phyloP scores from a whole-genome alignment of 2,113 vertebrate species.

The Melanotaenia duboulayi region DNA sequence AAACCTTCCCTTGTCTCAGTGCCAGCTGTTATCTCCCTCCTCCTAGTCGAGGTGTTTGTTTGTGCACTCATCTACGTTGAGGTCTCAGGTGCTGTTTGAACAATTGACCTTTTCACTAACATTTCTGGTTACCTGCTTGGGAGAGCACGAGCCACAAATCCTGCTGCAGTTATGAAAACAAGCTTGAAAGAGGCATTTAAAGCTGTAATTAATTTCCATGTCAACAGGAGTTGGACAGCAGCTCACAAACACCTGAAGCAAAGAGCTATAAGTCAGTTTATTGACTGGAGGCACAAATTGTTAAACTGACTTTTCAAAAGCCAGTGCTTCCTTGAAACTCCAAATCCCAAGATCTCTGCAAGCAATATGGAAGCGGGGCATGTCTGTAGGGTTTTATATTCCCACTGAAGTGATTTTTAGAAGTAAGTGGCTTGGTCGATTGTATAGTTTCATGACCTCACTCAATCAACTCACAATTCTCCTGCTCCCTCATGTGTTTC shows the following conservation, averaged over 20 bases:
- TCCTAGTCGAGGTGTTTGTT: constrained; percentile 1
- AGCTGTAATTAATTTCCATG: constrained; percentile 19
- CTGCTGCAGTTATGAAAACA: not conserved
- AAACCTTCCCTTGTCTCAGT: not conserved
- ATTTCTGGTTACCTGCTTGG: constrained; percentile 39
- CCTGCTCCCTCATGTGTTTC: constrained; percentile 12
- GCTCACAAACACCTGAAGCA: constrained; percentile 2
- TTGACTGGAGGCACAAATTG: constrained; percentile 40
- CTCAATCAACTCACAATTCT: constrained; percentile 48
- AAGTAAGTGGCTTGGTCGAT: constrained; percentile 63
- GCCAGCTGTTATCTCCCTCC: constrained; percentile 7
- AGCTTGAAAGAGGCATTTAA: not conserved
- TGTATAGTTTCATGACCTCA: constrained; percentile 56
- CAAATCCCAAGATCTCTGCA: constrained; percentile 56
- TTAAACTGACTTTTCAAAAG: constrained; percentile 65
- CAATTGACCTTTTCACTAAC: constrained; percentile 22
- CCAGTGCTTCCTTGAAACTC: constrained; percentile 44
- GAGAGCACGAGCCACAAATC: constrained; percentile 14
- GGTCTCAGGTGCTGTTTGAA: constrained; percentile 42
- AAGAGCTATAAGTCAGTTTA: constrained; percentile 32
- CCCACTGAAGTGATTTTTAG: constrained; percentile 50
- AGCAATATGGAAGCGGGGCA: constrained; percentile 33
- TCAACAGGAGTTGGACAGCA: not conserved
- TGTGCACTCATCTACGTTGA: constrained; percentile 9
- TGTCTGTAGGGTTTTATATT: constrained; percentile 49